Percentiles rank a stretch among this genome's conserved stretches.
Evolutionary conservation across 2,113 vertebrate genomes (phyloP).

Genomic region (Aramus guarauna): DNA sequence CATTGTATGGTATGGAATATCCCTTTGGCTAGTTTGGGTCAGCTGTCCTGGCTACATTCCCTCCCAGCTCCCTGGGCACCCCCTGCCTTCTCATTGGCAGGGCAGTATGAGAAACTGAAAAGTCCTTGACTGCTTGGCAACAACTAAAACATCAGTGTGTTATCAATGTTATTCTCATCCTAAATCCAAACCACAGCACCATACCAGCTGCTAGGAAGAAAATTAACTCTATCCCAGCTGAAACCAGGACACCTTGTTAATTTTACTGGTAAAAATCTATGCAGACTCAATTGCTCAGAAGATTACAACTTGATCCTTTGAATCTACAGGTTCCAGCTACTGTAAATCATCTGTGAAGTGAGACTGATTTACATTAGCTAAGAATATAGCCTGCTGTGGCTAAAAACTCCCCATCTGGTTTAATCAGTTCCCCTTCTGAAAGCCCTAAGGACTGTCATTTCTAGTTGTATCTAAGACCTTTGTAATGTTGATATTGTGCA

Average conservation of each 20-base stretch:
- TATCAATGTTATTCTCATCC: no score
- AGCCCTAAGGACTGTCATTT: background rate
- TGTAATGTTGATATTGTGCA: background rate
- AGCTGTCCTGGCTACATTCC: no score
- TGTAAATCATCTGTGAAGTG: background rate
- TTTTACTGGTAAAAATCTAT: slow-evolving; percentile 41
- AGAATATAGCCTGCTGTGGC: slow-evolving; percentile 9
- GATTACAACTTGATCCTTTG: background rate
- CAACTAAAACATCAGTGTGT: no score
- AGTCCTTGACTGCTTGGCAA: no score
- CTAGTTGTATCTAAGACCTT: background rate
- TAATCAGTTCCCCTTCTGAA: slow-evolving; percentile 28
- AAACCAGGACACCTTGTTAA: background rate
- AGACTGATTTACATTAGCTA: slow-evolving; percentile 14
- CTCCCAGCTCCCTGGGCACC: no score
- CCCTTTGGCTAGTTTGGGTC: no score
- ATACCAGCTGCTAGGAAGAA: no score
- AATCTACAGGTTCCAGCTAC: slow-evolving; percentile 32
- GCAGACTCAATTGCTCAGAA: slow-evolving; percentile 21
- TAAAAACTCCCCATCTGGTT: slow-evolving; percentile 35
- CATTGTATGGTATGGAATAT: no score
- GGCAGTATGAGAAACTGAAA: no score
- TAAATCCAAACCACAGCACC: no score
- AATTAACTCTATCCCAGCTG: no score
- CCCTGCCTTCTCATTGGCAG: no score